Evolutionary conservation across 2,888 invertebrate species (phyloP), one percentile per base, ranked within the genome.

Genomic region (Diadromus collaris): DNA sequence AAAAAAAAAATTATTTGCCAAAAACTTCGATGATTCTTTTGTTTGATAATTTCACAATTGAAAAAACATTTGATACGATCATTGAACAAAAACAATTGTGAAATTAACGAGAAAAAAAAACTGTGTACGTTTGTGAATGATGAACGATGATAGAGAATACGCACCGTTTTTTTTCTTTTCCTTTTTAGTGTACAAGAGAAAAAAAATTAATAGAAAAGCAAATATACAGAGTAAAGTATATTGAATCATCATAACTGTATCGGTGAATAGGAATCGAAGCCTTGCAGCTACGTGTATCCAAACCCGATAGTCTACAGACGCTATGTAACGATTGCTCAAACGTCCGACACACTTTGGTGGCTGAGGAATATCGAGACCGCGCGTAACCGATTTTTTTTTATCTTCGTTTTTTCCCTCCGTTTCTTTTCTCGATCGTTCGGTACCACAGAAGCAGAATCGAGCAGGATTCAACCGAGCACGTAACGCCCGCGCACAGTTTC

Each of bases 341-440:
- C 69, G 44, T 29, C 75, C 77, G 82, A 77, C 83, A 83, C 79
- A 81, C 81, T 83, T 82, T 79, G 38, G 61, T 69, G 64, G 74
- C 74, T 58, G 68, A 38, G 48, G 76, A 63, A 61, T 51, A 56
- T 61, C 34, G 41, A 41, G 54, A 56, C 51, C 21, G 68, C 68
- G 68, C 56, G 68, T 69, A 58, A 44, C 60, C 72, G 48, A 71
- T 71, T 70, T 71, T 65, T 24, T 24, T 72, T 56, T 72, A 32
- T 64, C 34, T 34, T 21, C n/a, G 2, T 21, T 51, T 19, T 51
- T 51, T 7, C 19, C 3, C 6, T 41, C 38, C 38, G 16, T 41
- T 71, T 70, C 65, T 65, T 24, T 24, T 32, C n/a, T 58, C 60
- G 34, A 34, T 34, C 34, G 19, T 51, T 48, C 65, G 19, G 65